Evolutionary conservation across 2,888 invertebrate genomes (phyloP).

Genomic region (Lamellibrachia satsuma): DNA sequence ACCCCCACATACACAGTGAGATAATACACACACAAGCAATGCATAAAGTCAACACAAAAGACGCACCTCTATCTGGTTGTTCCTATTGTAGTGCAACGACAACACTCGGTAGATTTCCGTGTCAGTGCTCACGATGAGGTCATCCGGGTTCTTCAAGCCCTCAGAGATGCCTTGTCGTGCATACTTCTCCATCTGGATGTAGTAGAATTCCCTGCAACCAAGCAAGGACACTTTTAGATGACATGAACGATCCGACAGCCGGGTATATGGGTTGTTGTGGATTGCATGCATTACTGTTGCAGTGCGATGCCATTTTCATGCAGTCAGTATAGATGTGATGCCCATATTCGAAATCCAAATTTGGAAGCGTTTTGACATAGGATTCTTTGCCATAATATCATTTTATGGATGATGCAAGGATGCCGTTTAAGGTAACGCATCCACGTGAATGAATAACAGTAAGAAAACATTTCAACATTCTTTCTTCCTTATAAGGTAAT

Average conservation of each 20-base stretch:
- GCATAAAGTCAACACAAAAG: background rate
- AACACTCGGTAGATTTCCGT: constrained; percentile 97
- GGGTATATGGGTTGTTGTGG: background rate
- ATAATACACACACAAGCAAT: background rate
- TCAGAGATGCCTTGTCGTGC: constrained; percentile 97
- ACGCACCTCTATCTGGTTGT: constrained; percentile 66
- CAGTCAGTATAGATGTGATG: too few species aligned
- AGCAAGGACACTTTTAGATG: constrained; percentile 23
- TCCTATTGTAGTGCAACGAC: constrained; percentile 81
- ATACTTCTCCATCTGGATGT: constrained; percentile 99
- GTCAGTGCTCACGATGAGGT: constrained; percentile 91
- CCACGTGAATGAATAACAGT: too few species aligned
- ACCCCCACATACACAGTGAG: background rate
- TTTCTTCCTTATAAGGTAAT: too few species aligned
- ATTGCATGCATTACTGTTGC: background rate
- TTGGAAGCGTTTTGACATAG: too few species aligned
- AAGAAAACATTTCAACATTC: too few species aligned
- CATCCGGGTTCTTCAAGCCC: constrained; percentile 90
- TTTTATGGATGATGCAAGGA: too few species aligned
- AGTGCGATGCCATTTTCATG: background rate
- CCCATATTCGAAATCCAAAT: too few species aligned
- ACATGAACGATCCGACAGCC: background rate
- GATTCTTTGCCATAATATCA: too few species aligned
- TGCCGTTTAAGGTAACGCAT: too few species aligned
- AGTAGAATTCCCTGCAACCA: constrained; percentile 93